Base-by-base conservation (phyloP, 2,113 vertebrate genomes). In the Agapornis roseicollis region DNA sequence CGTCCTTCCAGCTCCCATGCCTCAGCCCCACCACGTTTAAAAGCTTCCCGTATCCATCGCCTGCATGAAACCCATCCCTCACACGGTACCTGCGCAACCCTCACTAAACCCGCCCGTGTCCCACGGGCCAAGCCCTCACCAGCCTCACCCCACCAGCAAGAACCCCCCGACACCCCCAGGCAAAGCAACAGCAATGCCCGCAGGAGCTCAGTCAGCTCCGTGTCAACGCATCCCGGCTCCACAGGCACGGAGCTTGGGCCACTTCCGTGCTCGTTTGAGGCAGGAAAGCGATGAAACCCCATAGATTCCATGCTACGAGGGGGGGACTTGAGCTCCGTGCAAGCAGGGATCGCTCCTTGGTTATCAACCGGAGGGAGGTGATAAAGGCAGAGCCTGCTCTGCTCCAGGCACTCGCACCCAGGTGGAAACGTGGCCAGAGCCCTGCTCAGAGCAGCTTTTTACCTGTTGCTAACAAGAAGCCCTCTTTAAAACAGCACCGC, bases 81-180 rank as follows among this genome's bases (percentile, higher is more conserved):
- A 63, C 13, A 35, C 80, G 33, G 18, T 8, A 15, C 31, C 4
- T 2, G 19, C 25, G 22, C 23, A 25, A 8, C 20, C n/a, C 39
- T 49, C 2, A 1, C 74, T 61, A 53, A 80, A 84, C 46, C 79
- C 46, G 79, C 35, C 7, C 22, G 3, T 0, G 33, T 79, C 72
- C 44, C 50, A 85, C 69, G 88, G 68, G 33, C 49, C 72, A 61
- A 33, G 49, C 44, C 42, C 93, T 82, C 3, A 0, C 12, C 77
- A 58, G 93, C 72, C 82, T 55, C 94, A 71, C 87, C 49, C 87
- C 86, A 70, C 82, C 83, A 44, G 63, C 47, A 31, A 83, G 27
- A 60, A n/a, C n/a, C n/a, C n/a, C n/a, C n/a, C n/a, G n/a, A n/a
- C n/a, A n/a, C n/a, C n/a, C n/a, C n/a, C n/a, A n/a, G n/a, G n/a